Conservation (phyloP, 2,797 vertebrate species). For the Triplophysa yarkandensis region DNA sequence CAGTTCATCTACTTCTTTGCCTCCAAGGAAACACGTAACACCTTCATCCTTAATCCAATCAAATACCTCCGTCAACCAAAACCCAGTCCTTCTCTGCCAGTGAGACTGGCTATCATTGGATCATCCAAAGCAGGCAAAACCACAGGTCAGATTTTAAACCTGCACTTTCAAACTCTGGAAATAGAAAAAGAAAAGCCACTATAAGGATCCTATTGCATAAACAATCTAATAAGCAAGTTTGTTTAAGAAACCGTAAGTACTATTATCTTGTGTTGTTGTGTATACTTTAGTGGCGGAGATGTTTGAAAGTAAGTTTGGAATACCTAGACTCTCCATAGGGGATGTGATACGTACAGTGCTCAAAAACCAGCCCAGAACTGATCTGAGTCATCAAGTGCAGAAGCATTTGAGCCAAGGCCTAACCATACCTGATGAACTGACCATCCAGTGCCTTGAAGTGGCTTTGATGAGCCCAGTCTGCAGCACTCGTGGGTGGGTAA, state of each 20-base stretch:
- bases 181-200: background rate
- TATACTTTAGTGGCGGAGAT: slow-evolving; percentile 80
- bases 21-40: slow-evolving; percentile 83
- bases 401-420: slow-evolving; percentile 80
- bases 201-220: background rate
- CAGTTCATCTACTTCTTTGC: slow-evolving; percentile 92
- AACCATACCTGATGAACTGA: slow-evolving; percentile 85
- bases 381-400: slow-evolving; percentile 78
- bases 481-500: slow-evolving; percentile 79
- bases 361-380: slow-evolving; percentile 70
- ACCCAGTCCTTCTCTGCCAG: slow-evolving; percentile 77
- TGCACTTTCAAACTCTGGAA: background rate
- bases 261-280: slow-evolving; percentile 4
- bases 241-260: background rate
- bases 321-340: slow-evolving; percentile 83
- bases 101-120: slow-evolving; percentile 86
- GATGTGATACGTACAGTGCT: slow-evolving; percentile 79
- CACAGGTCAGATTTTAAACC: slow-evolving; percentile 73
- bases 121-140: slow-evolving; percentile 96
- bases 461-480: slow-evolving; percentile 80
- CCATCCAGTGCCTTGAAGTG: slow-evolving; percentile 84
- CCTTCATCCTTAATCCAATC: slow-evolving; percentile 88
- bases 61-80: slow-evolving; percentile 88
- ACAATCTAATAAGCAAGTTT: background rate
- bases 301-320: slow-evolving; percentile 80